These are phyloP conservation scores for Tretioscincus oriximinensis DNA, from an alignment of 2,113 vertebrate genomes.

Conservation along the genomic window DNA sequence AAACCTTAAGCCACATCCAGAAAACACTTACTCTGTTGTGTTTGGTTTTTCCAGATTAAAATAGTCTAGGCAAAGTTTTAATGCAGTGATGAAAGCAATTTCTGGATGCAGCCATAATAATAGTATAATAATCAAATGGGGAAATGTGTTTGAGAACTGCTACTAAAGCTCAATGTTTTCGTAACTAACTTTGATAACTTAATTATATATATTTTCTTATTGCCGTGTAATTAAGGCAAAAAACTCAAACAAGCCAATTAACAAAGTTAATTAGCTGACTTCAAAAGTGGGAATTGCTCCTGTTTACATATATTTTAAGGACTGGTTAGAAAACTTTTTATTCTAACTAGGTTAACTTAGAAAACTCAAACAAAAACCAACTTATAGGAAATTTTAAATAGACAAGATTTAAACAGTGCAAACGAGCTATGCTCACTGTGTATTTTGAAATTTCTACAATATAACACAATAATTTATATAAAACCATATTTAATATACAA, in stretches of 20 bases:
- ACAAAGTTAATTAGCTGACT: not conserved
- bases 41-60: no score
- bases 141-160: not conserved
- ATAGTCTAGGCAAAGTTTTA: no score
- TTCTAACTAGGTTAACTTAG: not conserved
- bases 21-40: no score
- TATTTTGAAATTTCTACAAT: slow-evolving; percentile 22
- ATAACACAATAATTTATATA: slow-evolving; percentile 73
- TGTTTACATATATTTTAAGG: not conserved
- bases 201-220: not conserved
- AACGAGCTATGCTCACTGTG: slow-evolving; percentile 20
- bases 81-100: no score
- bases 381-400: not conserved
- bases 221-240: not conserved
- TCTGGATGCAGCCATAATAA: not conserved
- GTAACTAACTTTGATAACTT: not conserved
- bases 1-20: not conserved
- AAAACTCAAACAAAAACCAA: not conserved
- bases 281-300: not conserved
- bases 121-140: not conserved
- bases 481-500: slow-evolving; percentile 81
- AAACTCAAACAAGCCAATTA: not conserved
- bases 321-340: not conserved
- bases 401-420: not conserved
- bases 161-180: not conserved